Conservation (phyloP, 1,140 invertebrate genomes). For the Scaptomyza montana region DNA sequence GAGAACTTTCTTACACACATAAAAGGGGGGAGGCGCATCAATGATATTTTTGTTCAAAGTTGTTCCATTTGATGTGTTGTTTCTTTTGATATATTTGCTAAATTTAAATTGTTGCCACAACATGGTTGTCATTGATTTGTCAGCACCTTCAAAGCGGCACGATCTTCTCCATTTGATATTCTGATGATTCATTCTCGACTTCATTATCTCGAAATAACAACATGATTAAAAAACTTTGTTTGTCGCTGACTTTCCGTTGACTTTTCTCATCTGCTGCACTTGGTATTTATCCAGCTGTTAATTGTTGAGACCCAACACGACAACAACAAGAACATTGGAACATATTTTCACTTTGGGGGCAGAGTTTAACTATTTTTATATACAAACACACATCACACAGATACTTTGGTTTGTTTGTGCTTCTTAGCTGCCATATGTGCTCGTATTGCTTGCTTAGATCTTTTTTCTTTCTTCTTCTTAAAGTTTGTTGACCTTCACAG, state of each 20-base stretch:
- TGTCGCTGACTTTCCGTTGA: conserved; percentile 25
- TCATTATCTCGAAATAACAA: not conserved
- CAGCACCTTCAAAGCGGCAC: conserved; percentile 43
- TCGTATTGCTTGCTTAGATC: conserved; percentile 11
- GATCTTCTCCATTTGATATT: conserved; percentile 11
- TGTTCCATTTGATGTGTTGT: conserved; percentile 3
- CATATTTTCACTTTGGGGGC: conserved; percentile 37
- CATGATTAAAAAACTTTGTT: not conserved
- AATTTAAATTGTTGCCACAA: conserved; percentile 55
- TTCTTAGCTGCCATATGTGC: conserved; percentile 7
- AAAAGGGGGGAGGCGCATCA: not conserved
- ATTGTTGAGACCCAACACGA: conserved; percentile 55
- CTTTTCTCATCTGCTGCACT: conserved; percentile 24
- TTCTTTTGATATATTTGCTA: conserved; percentile 57
- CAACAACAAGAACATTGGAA: too few species aligned
- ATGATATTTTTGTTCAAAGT: conserved; percentile 1
- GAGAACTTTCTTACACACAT: not conserved
- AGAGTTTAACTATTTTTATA: conserved; percentile 64
- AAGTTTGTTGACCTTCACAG: conserved; percentile 74
- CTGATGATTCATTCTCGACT: conserved; percentile 1
- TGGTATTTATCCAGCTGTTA: conserved; percentile 77
- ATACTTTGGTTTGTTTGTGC: not conserved
- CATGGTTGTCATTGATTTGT: conserved; percentile 65
- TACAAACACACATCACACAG: not conserved
- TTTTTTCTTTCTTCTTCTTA: conserved; percentile 6